phyloP scores from a whole-genome alignment of 2,113 vertebrate species.

The Melanocharis versteri region DNA sequence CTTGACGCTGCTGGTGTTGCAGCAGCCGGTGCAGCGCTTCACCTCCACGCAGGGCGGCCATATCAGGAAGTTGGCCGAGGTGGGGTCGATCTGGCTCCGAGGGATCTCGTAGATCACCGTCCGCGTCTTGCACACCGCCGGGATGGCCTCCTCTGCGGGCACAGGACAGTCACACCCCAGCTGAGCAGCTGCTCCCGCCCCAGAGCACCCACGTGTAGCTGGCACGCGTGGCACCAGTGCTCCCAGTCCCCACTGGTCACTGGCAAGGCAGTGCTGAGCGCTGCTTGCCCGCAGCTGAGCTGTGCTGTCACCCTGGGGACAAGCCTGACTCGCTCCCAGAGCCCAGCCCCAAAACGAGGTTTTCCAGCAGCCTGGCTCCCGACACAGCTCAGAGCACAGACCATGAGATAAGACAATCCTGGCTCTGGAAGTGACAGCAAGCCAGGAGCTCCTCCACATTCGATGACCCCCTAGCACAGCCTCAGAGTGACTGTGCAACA shows the following conservation, averaged over 20 bases:
- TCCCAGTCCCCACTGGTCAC: background rate
- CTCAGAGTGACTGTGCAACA: background rate
- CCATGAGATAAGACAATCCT: background rate
- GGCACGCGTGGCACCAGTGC: too few relatives aligned
- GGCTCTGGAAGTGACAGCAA: background rate
- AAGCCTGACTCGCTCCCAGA: background rate
- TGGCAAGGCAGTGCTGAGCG: background rate
- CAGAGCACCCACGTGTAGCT: background rate
- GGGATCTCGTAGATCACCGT: slow-evolving; percentile 99
- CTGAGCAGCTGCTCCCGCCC: background rate
- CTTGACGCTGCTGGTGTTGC: slow-evolving; percentile 94
- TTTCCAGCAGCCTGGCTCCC: background rate
- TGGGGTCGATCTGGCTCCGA: slow-evolving; percentile 96
- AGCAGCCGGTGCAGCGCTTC: slow-evolving; percentile 95
- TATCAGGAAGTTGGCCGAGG: slow-evolving; percentile 97
- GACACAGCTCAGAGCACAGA: background rate
- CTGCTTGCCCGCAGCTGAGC: background rate
- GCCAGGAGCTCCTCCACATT: background rate
- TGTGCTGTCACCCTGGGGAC: background rate
- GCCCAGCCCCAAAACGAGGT: background rate
- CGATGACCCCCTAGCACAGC: background rate
- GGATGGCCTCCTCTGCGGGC: slow-evolving; percentile 89
- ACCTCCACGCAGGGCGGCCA: slow-evolving; percentile 99
- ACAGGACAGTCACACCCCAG: background rate
- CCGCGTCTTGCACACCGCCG: slow-evolving; percentile 91